Conservation (phyloP, 2,797 vertebrate genomes). For the Podarcis lilfordi region DNA sequence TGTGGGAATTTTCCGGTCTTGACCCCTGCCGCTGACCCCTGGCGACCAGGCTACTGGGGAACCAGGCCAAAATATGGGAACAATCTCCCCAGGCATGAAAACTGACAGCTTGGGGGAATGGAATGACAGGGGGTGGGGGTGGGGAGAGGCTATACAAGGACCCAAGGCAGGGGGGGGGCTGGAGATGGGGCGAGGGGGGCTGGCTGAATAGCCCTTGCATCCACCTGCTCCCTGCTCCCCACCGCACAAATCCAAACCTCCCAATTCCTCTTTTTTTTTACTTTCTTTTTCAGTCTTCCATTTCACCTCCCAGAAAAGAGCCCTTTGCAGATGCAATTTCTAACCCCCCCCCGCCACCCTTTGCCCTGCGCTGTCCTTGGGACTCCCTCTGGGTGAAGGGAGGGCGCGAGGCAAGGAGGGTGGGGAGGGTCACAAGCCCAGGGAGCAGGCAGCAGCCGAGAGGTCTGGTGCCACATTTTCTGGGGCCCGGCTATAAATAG, state of each 20-base stretch:
- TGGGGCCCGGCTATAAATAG: slow-evolving; percentile 50
- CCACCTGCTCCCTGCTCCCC: not conserved
- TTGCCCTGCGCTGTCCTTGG: slow-evolving; percentile 5
- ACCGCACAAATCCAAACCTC: not conserved
- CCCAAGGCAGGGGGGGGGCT: not conserved
- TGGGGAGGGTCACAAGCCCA: slow-evolving; percentile 7
- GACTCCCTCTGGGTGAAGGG: not conserved
- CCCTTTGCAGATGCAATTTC: not conserved
- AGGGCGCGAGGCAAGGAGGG: not conserved
- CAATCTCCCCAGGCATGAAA: slow-evolving; percentile 29
- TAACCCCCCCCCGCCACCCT: no score
- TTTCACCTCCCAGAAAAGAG: not conserved
- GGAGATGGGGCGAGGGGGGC: not conserved
- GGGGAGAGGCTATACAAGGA: not conserved
- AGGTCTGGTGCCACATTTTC: slow-evolving; percentile 36
- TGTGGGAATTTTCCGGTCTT: slow-evolving; percentile 34
- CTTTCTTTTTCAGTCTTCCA: not conserved
- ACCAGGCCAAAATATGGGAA: slow-evolving; percentile 34
- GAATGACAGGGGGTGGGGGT: not conserved
- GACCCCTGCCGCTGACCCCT: slow-evolving; percentile 28
- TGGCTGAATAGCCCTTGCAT: not conserved
- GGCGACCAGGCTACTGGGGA: slow-evolving; percentile 26
- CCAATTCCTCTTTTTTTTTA: not conserved
- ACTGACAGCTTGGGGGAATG: slow-evolving; percentile 15
- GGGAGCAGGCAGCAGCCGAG: not conserved